Conservation (phyloP, 1,140 invertebrate genomes). For the Drosophila bipectinata region DNA sequence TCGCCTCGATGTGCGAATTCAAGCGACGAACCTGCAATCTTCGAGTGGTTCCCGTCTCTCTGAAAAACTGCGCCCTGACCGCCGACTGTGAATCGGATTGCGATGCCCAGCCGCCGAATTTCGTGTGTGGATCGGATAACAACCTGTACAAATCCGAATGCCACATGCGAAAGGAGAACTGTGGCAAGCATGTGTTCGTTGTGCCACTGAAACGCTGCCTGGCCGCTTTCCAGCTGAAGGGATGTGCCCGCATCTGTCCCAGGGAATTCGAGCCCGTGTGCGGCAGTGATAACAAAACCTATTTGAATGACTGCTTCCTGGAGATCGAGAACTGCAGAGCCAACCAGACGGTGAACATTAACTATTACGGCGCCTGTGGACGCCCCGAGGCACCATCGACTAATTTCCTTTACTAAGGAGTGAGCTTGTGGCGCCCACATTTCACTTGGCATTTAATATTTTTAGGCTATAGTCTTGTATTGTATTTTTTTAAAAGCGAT, state of each 20-base stretch:
- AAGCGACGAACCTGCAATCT: slow-evolving; percentile 92
- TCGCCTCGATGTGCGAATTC: slow-evolving; percentile 95
- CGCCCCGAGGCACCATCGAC: slow-evolving; percentile 79
- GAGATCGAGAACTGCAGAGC: slow-evolving; percentile 95
- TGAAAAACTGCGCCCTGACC: slow-evolving; percentile 92
- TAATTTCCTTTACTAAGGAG: slow-evolving; percentile 77
- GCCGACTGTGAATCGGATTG: slow-evolving; percentile 91
- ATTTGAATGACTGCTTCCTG: slow-evolving; percentile 96
- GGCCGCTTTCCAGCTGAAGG: slow-evolving; percentile 92
- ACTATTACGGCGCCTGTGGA: slow-evolving; percentile 82
- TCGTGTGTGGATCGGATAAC: slow-evolving; percentile 96
- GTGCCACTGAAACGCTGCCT: slow-evolving; percentile 93
- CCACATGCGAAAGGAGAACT: slow-evolving; percentile 96
- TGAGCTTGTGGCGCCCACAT: slow-evolving; percentile 11
- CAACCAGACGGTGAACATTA: slow-evolving; percentile 83
- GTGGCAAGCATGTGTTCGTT: slow-evolving; percentile 95
- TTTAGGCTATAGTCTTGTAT: slow-evolving; percentile 72
- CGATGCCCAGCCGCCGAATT: slow-evolving; percentile 87
- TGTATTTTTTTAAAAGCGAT: slow-evolving; percentile 70
- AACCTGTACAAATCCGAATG: slow-evolving; percentile 96
- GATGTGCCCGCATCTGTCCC: slow-evolving; percentile 93
- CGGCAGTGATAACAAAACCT: slow-evolving; percentile 94
- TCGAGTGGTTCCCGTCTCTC: slow-evolving; percentile 91
- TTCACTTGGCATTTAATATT: slow-evolving; percentile 77
- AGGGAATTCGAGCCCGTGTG: slow-evolving; percentile 95